These are phyloP conservation scores for Fabriciana adippe DNA, from an alignment of 2,888 invertebrate species.

Conservation along the genomic window DNA sequence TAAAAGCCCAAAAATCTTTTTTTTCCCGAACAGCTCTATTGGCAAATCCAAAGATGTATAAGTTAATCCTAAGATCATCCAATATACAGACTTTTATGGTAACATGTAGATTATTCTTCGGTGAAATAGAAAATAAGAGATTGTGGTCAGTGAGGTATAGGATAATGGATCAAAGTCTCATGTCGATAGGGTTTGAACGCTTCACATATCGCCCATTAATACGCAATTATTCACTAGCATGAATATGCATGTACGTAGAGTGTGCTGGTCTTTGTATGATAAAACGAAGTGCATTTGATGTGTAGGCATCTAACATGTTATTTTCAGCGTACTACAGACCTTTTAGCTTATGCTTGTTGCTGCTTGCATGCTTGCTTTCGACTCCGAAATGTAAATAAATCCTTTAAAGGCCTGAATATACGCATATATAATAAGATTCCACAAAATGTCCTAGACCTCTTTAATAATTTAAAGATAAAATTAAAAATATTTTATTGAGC, in stretches of 20 bases:
- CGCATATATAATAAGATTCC: too few relatives aligned
- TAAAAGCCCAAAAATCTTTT: too few relatives aligned
- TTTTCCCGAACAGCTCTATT: too few relatives aligned
- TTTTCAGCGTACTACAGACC: not conserved
- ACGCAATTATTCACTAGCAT: constrained; percentile 12
- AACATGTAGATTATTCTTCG: not conserved
- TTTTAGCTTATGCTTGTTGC: too few relatives aligned
- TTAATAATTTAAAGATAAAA: too few relatives aligned
- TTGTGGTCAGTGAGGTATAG: constrained; percentile 9
- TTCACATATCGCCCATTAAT: constrained; percentile 17
- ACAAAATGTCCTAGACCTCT: too few relatives aligned
- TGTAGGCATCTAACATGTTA: not conserved
- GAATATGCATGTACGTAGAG: constrained; percentile 7
- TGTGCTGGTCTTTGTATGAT: constrained; percentile 10
- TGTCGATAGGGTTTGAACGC: constrained; percentile 14
- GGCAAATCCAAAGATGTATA: too few relatives aligned
- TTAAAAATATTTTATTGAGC: too few relatives aligned
- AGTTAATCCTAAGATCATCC: too few relatives aligned
- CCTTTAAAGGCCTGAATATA: too few relatives aligned
- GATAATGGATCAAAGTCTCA: constrained; percentile 17
- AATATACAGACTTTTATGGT: not conserved
- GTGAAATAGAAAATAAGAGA: constrained; percentile 9
- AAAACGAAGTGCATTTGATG: constrained; percentile 8
- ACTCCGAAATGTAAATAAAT: too few relatives aligned
- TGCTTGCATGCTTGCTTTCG: too few relatives aligned